These are phyloP conservation scores for Oceanodroma leucorhoa DNA, from an alignment of 2,797 vertebrate species.

Conservation along the genomic window DNA sequence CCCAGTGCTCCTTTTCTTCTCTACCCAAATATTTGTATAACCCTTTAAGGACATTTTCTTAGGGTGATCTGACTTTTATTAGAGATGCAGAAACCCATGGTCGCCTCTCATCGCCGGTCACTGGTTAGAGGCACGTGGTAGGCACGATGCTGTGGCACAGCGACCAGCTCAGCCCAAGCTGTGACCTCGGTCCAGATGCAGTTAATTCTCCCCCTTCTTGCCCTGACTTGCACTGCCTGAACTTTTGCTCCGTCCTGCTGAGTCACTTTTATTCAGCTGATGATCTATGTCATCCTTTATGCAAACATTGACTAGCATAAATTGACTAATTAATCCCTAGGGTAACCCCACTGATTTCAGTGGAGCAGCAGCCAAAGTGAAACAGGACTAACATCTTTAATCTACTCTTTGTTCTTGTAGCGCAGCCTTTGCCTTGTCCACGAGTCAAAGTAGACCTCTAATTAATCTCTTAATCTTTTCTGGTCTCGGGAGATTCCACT, in stretches of 20 bases:
- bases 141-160: neutral
- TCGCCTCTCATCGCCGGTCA: neutral
- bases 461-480: slow-evolving; percentile 45
- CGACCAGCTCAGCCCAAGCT: fast-evolving
- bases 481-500: neutral
- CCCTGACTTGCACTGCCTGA: slow-evolving; percentile 34
- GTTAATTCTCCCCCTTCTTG: neutral
- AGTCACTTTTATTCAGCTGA: slow-evolving; percentile 4
- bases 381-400: slow-evolving; percentile 33
- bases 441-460: slow-evolving; percentile 23
- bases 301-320: slow-evolving; percentile 52
- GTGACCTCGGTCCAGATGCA: neutral
- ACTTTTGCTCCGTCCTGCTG: slow-evolving; percentile 34
- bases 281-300: slow-evolving; percentile 52
- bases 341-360: slow-evolving; percentile 23
- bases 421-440: slow-evolving; percentile 40
- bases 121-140: fast-evolving
- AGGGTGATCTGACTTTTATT: neutral
- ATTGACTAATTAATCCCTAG: slow-evolving; percentile 59
- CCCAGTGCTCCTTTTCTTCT: neutral
- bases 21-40: neutral
- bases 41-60: neutral
- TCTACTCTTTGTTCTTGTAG: slow-evolving; percentile 10
- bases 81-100: neutral
- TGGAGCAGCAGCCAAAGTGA: slow-evolving; percentile 2